Conservation (phyloP, 2,113 vertebrate species). For the Eclectus roratus region DNA sequence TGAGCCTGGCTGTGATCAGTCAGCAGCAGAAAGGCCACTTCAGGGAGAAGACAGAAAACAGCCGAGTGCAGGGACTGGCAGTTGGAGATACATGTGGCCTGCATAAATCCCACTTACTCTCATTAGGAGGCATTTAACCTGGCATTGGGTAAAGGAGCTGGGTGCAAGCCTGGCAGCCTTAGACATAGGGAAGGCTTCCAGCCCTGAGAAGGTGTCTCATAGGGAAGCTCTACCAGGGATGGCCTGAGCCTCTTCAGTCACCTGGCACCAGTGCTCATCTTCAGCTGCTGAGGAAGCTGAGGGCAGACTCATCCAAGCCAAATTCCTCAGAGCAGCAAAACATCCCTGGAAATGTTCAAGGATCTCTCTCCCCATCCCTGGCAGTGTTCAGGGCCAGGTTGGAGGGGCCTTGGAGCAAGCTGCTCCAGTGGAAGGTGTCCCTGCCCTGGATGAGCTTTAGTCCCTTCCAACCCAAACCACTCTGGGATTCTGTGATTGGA, state of each 20-base stretch:
- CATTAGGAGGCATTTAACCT: neutral
- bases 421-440: neutral
- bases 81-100: accelerated
- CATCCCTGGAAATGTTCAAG: neutral
- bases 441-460: neutral
- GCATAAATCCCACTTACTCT: neutral
- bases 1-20: neutral
- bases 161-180: neutral
- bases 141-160: neutral
- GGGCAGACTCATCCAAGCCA: neutral
- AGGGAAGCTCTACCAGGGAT: neutral
- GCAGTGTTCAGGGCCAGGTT: neutral
- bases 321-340: neutral
- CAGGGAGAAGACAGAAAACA: neutral
- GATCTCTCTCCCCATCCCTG: too few species aligned
- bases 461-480: neutral
- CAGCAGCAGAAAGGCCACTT: neutral
- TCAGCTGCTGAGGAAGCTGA: neutral
- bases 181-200: neutral
- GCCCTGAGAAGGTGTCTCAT: neutral
- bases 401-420: neutral
- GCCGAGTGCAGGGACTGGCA: neutral
- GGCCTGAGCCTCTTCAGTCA: neutral
- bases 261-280: neutral
- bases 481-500: neutral